A percentile compares a stretch with the other conserved stretches of the same genome.
These are phyloP conservation scores for Mugil cephalus DNA, from an alignment of 2,113 vertebrate species.

Conservation along the genomic window DNA sequence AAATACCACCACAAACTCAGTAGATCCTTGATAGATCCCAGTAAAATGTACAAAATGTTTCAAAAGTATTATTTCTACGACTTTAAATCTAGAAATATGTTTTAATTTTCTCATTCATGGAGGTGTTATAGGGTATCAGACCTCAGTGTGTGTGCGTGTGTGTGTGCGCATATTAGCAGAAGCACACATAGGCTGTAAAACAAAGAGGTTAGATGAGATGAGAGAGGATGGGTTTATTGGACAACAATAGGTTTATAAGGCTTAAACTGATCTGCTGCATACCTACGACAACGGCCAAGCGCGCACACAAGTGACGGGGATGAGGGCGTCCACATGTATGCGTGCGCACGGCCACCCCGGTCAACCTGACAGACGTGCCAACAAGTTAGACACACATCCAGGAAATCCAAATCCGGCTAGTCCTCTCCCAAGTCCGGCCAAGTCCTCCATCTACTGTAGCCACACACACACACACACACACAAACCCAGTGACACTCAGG, in stretches of 20 bases:
- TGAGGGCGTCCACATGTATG: slow-evolving; percentile 44
- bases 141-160: slow-evolving; percentile 35
- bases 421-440: slow-evolving; percentile 56
- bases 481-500: slow-evolving; percentile 45
- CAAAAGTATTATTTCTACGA: too few relatives aligned
- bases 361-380: slow-evolving; percentile 58
- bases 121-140: slow-evolving; percentile 25
- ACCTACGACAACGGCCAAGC: slow-evolving; percentile 66
- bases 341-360: slow-evolving; percentile 22
- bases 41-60: too few relatives aligned
- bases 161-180: slow-evolving; percentile 53
- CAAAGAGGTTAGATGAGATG: slow-evolving; percentile 64
- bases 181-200: slow-evolving; percentile 39
- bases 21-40: too few relatives aligned
- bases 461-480: slow-evolving; percentile 38
- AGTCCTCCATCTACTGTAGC: slow-evolving; percentile 50
- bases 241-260: slow-evolving; percentile 74
- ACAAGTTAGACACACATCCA: slow-evolving; percentile 43
- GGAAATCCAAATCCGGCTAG: slow-evolving; percentile 57
- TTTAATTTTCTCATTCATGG: background rate
- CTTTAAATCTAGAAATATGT: background rate
- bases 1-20: too few relatives aligned
- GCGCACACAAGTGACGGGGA: slow-evolving; percentile 26
- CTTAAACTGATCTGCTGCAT: slow-evolving; percentile 78
- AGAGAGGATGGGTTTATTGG: slow-evolving; percentile 62